These are phyloP conservation scores for Sterna hirundo DNA, from an alignment of 2,113 vertebrate species.

Conservation along the genomic window DNA sequence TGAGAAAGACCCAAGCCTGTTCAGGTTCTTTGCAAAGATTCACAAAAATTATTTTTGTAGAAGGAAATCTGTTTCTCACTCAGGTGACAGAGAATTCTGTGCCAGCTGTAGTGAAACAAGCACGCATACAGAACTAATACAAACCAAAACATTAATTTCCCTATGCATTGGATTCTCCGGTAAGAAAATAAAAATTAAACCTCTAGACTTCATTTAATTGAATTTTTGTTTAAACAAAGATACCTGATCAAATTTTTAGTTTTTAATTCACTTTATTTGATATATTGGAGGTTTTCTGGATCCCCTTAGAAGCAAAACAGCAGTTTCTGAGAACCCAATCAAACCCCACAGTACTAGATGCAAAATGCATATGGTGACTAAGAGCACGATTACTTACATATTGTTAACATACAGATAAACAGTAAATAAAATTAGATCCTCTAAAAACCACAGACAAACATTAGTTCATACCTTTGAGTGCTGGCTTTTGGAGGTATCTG, in stretches of 20 bases:
- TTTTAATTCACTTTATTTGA: background rate
- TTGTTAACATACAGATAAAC: background rate
- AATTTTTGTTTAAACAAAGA: background rate
- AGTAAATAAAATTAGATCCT: background rate
- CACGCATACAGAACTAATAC: background rate
- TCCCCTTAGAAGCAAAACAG: background rate
- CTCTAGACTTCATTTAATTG: background rate
- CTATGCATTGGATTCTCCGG: background rate
- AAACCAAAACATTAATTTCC: background rate
- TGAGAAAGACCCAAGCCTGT: background rate
- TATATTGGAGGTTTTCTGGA: background rate
- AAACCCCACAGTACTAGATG: background rate
- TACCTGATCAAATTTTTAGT: background rate
- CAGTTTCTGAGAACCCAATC: background rate
- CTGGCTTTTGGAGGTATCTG: constrained; percentile 76
- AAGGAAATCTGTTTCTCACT: background rate
- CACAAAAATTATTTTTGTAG: background rate
- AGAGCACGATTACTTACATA: background rate
- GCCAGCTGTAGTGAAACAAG: background rate
- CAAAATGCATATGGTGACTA: background rate
- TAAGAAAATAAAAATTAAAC: background rate
- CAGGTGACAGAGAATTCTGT: background rate
- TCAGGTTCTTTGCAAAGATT: background rate
- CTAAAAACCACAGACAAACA: background rate
- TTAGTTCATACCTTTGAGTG: constrained; percentile 79